Evolutionary conservation across 2,797 vertebrate species (phyloP), one percentile per base, ranked within the genome.

Genomic region (Myiotriccus ornatus): DNA sequence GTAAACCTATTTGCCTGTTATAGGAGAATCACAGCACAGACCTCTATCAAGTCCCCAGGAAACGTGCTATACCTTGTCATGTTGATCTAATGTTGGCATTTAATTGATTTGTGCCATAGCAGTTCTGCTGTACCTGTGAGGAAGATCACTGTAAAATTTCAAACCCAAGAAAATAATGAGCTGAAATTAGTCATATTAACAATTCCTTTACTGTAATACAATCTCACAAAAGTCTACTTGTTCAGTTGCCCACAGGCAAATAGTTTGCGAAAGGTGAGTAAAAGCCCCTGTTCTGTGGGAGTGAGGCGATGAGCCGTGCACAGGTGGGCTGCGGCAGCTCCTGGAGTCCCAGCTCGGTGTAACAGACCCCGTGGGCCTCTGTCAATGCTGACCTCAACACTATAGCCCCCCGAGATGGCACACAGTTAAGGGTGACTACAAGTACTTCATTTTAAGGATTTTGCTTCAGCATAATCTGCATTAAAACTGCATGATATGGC

Each of bases 211-310:
- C 79, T 67, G 82, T 63, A 95, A 82, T 9, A 67, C 74, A 88
- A 81, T 32, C 74, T 77, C 14, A 8, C 84, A 93, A 88, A 93
- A 20, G 44, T 56, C 79, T 93, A 2, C 73, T 88, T 50, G 75
- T 19, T 92, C 21, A 2, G 46, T 46, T 65, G 91, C 91, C 95
- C 78, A 59, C 1, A 1, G 93, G 92, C 92, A 95, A 96, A 93
- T 47, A 89, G 81, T 63, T 95, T 90, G 37, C 23, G 79, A 67
- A 80, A 89, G 71, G 82, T 5, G 37, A 76, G 68, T 13, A 21
- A 77, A 83, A 44, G 9, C n/a, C 44, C 71, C 37, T 5, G 2
- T 10, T 56, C 28, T 28, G 53, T 9, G 44, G 15, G 67, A 28
- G 64, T 0, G 3, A 25, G 16, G 12, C 6, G 27, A 23, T 2